Conservation (phyloP, 2,113 vertebrate species). For the Muntiacus muntjak region DNA sequence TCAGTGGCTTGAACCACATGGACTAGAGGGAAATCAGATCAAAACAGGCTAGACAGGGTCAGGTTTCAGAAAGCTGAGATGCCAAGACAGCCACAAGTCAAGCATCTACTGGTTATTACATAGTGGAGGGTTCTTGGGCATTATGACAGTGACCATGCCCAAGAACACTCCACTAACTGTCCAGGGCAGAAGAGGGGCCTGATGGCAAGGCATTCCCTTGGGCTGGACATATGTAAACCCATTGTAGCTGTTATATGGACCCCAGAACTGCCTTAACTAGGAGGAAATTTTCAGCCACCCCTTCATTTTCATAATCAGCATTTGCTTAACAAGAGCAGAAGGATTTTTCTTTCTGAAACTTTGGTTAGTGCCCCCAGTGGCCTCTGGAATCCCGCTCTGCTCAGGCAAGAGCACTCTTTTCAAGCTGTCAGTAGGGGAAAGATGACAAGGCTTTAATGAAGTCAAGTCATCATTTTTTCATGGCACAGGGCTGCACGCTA, state of each 20-base stretch:
- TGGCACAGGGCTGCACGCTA: neutral
- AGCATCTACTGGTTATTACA: neutral
- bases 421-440: conserved; percentile 44
- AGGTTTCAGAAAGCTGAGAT: neutral
- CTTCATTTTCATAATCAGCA: neutral
- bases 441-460: conserved; percentile 68
- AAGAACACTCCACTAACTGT: neutral
- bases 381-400: conserved; percentile 29
- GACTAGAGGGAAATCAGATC: neutral
- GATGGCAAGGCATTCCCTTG: neutral
- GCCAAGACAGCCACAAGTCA: neutral
- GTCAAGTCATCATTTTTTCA: conserved; percentile 69
- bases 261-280: too few relatives aligned
- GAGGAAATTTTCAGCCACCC: neutral
- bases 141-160: neutral
- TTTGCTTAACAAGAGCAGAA: neutral
- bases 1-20: neutral
- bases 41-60: neutral
- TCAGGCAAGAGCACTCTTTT: conserved; percentile 20
- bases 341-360: conserved; percentile 33
- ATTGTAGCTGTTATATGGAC: neutral
- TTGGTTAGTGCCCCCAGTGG: conserved; percentile 23
- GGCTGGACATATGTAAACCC: neutral
- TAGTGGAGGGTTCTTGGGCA: neutral
- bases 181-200: neutral